These are phyloP conservation scores for Polyommatus icarus DNA, from an alignment of 2,888 invertebrate species.

Conservation along the genomic window DNA sequence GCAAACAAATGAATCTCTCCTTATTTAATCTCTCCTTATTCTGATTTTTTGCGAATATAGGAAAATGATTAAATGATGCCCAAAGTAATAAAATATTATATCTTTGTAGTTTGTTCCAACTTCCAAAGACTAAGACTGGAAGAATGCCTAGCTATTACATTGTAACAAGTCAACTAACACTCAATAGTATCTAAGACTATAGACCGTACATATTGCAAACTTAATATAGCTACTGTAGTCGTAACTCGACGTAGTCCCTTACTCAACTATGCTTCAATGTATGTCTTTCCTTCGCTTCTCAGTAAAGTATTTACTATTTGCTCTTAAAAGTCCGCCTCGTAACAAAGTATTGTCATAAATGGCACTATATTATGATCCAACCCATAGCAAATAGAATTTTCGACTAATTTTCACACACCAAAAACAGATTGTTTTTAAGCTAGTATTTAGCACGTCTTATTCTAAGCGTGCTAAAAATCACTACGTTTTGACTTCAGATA, in stretches of 20 bases:
- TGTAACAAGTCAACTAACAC: too few relatives aligned
- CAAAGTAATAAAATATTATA: too few relatives aligned
- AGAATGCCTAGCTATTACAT: too few relatives aligned
- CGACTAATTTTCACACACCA: conserved; percentile 1
- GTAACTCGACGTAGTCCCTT: not conserved
- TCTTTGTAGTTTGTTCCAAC: too few relatives aligned
- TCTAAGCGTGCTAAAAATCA: not conserved
- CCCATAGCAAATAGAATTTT: not conserved
- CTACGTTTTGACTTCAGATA: not conserved
- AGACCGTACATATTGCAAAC: not conserved
- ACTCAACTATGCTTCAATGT: not conserved
- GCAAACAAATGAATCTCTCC: too few relatives aligned
- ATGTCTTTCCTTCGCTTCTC: not conserved
- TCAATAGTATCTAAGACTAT: too few relatives aligned
- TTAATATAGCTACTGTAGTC: not conserved
- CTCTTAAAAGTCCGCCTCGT: not conserved
- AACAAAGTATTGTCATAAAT: not conserved
- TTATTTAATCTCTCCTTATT: too few relatives aligned
- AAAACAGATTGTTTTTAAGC: not conserved
- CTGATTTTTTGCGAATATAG: too few relatives aligned
- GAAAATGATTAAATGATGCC: too few relatives aligned
- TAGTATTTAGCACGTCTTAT: not conserved
- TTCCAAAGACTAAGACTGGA: too few relatives aligned
- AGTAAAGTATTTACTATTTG: too few relatives aligned
- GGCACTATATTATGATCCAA: not conserved